phyloP scores from a whole-genome alignment of 2,797 vertebrate genomes.

The Bufotes viridis region DNA sequence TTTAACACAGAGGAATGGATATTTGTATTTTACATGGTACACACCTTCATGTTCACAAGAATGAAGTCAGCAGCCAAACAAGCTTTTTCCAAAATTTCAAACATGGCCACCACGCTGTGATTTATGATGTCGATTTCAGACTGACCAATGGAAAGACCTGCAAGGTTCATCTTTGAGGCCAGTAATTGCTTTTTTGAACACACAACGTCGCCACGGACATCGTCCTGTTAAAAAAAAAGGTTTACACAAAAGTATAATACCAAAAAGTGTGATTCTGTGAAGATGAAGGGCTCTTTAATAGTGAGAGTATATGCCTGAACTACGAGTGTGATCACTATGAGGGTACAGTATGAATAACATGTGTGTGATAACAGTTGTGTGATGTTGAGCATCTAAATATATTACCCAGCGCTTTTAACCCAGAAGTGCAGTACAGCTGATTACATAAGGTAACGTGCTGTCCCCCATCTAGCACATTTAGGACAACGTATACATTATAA shows the following conservation, averaged over 20 bases:
- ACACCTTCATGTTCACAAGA: slow-evolving; percentile 95
- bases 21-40: neutral
- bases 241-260: neutral
- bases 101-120: slow-evolving; percentile 91
- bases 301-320: neutral
- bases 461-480: too few relatives aligned
- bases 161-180: slow-evolving; percentile 82
- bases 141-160: slow-evolving; percentile 84
- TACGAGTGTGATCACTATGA: neutral
- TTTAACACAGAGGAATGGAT: neutral
- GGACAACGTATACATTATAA: too few relatives aligned
- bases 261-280: too few relatives aligned
- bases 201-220: slow-evolving; percentile 94
- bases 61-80: slow-evolving; percentile 94
- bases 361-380: too few relatives aligned
- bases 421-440: too few relatives aligned
- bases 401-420: too few relatives aligned
- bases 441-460: too few relatives aligned
- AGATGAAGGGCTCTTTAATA: too few relatives aligned
- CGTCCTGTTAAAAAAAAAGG: slow-evolving; percentile 76
- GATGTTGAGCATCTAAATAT: too few relatives aligned
- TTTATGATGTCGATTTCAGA: slow-evolving; percentile 97
- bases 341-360: too few relatives aligned
- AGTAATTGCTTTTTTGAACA: slow-evolving; percentile 96
- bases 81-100: slow-evolving; percentile 93